These are phyloP conservation scores for Leptothorax acervorum DNA, from an alignment of 2,888 invertebrate genomes.

Conservation along the genomic window DNA sequence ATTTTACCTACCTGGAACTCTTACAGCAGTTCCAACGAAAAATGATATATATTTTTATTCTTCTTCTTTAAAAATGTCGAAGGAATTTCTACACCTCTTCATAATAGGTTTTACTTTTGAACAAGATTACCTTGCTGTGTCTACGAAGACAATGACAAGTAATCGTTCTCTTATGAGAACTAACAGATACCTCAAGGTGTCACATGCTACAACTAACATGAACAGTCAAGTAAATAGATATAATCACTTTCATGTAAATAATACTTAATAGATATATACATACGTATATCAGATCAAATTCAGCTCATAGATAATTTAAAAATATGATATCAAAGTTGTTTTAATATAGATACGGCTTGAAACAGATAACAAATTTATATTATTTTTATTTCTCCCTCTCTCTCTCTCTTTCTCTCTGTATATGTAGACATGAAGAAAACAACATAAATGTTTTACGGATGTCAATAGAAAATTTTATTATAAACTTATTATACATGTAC, in stretches of 20 bases:
- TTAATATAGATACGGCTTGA: neutral
- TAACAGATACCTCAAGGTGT: neutral
- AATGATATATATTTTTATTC: neutral
- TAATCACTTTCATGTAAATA: neutral
- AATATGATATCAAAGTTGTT: neutral
- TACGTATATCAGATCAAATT: neutral
- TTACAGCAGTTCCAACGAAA: neutral
- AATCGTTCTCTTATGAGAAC: neutral
- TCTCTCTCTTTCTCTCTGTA: neutral
- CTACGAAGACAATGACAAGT: neutral
- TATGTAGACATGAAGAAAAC: neutral
- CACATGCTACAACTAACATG: neutral
- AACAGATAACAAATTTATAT: neutral
- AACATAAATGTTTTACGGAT: neutral
- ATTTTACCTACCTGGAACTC: constrained; percentile 48
- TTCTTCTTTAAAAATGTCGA: neutral
- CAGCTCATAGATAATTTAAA: neutral
- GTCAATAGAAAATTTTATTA: neutral
- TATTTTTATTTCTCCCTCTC: too few relatives aligned
- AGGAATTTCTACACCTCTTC: neutral
- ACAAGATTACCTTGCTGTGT: neutral
- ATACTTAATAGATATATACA: too few relatives aligned
- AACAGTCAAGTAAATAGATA: neutral
- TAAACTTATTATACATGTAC: neutral
- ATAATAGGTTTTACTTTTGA: neutral